A percentile compares a stretch with the other conserved stretches of the same genome.
Evolutionary conservation across 2,113 vertebrate species (phyloP).

Genomic region (Calidris pygmaea): DNA sequence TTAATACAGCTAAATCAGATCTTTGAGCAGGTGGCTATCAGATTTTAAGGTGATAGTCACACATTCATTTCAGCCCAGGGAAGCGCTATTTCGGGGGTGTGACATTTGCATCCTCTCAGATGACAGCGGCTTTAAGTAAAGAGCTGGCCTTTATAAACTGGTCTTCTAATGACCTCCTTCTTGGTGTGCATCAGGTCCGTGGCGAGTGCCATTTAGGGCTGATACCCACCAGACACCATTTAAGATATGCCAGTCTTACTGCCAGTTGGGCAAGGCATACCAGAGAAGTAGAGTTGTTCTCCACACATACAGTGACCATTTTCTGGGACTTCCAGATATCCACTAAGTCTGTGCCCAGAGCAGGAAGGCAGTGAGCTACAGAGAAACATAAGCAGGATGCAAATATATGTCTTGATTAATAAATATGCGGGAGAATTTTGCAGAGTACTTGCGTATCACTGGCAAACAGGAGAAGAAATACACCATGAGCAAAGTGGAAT

Average conservation of each 20-base stretch:
- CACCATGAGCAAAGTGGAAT: too few relatives aligned
- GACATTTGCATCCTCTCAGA: neutral
- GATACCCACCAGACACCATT: fast-evolving
- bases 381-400: too few relatives aligned
- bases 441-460: too few relatives aligned
- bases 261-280: neutral
- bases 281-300: neutral
- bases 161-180: neutral
- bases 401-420: too few relatives aligned
- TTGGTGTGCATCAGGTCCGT: too few relatives aligned
- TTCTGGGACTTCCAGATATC: neutral
- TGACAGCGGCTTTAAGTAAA: neutral
- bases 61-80: neutral
- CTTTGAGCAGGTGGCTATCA: neutral
- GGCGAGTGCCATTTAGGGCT: neutral
- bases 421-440: too few relatives aligned
- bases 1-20: neutral
- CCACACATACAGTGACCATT: fast-evolving
- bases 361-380: neutral
- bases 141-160: neutral
- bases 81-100: neutral
- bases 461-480: too few relatives aligned
- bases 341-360: neutral
- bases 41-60: neutral
- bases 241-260: neutral